phyloP scores from a whole-genome alignment of 2,113 vertebrate genomes.

The Dissostichus mawsoni region DNA sequence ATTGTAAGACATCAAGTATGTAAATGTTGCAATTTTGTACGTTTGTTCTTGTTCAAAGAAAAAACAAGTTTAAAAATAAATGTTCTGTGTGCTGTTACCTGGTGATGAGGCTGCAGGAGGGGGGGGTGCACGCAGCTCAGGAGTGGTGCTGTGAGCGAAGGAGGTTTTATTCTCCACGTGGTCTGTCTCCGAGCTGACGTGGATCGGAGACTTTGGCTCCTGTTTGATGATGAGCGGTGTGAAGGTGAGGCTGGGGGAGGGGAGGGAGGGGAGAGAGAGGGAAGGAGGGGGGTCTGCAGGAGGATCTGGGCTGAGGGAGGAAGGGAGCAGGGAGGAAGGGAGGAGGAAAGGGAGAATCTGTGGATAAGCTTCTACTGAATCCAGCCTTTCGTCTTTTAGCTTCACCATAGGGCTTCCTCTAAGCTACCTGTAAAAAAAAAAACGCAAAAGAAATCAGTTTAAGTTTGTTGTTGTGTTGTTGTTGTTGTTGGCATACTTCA shows the following conservation, averaged over 20 bases:
- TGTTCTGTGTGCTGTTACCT: slow-evolving; percentile 37
- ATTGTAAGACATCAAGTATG: too few species aligned
- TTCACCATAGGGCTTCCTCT: slow-evolving; percentile 35
- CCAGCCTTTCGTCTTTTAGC: slow-evolving; percentile 65
- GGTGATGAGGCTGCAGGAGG: slow-evolving; percentile 11
- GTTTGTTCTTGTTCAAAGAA: too few species aligned
- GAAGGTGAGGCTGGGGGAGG: slow-evolving; percentile 41
- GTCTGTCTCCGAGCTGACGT: slow-evolving; percentile 48
- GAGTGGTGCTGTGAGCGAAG: slow-evolving; percentile 72
- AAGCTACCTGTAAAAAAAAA: slow-evolving; percentile 39
- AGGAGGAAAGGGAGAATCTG: too few species aligned
- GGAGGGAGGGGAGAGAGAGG: slow-evolving; percentile 16
- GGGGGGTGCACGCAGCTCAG: slow-evolving; percentile 47
- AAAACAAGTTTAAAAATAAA: not conserved
- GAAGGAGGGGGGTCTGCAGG: not conserved
- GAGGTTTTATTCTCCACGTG: slow-evolving; percentile 12
- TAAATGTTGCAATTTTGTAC: too few species aligned
- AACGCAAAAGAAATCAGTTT: too few species aligned
- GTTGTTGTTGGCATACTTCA: too few species aligned
- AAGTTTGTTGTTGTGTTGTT: too few species aligned
- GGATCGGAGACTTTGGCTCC: slow-evolving; percentile 87
- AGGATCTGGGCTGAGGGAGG: slow-evolving; percentile 8
- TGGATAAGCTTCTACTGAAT: slow-evolving; percentile 13
- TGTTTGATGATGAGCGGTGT: slow-evolving; percentile 84
- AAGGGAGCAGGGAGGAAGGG: slow-evolving; percentile 53